Percentiles rank a stretch among this genome's conserved stretches.
Conservation (phyloP, 2,797 vertebrate species). For the Moxostoma hubbsi region DNA sequence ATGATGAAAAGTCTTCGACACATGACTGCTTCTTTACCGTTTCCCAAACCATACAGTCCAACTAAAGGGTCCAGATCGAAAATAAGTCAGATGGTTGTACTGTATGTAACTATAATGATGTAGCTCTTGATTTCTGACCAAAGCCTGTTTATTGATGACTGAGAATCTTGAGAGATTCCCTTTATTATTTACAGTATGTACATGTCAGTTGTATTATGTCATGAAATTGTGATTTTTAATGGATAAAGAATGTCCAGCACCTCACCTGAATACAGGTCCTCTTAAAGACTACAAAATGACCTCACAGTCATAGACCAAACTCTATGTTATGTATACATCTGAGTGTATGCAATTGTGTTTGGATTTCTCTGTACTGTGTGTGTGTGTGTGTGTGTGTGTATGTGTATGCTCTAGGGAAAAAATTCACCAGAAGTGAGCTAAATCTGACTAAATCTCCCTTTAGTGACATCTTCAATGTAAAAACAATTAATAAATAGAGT, state of each 20-base stretch:
- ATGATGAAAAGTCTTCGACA: not conserved
- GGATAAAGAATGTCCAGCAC: slow-evolving; percentile 12
- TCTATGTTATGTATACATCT: not conserved
- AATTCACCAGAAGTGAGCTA: too few relatives aligned
- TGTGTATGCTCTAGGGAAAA: too few relatives aligned
- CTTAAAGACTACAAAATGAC: not conserved
- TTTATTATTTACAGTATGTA: slow-evolving; percentile 32
- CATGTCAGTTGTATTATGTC: slow-evolving; percentile 13
- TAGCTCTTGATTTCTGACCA: not conserved
- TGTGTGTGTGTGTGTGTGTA: too few relatives aligned
- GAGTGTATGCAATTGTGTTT: not conserved
- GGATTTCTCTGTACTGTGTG: too few relatives aligned
- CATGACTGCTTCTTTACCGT: not conserved
- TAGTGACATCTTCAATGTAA: too few relatives aligned
- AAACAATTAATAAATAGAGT: too few relatives aligned
- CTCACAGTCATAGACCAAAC: too few relatives aligned
- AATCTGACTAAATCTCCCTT: too few relatives aligned
- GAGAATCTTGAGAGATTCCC: not conserved
- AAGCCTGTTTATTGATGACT: too few relatives aligned
- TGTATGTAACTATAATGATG: not conserved
- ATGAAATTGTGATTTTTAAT: not conserved
- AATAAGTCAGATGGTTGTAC: slow-evolving; percentile 20
- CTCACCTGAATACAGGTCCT: slow-evolving; percentile 25
- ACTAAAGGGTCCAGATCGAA: slow-evolving; percentile 13
- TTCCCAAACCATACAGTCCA: slow-evolving; percentile 35